Evolutionary conservation across 2,113 vertebrate genomes (phyloP).

Genomic region (Australoheros scitulus): DNA sequence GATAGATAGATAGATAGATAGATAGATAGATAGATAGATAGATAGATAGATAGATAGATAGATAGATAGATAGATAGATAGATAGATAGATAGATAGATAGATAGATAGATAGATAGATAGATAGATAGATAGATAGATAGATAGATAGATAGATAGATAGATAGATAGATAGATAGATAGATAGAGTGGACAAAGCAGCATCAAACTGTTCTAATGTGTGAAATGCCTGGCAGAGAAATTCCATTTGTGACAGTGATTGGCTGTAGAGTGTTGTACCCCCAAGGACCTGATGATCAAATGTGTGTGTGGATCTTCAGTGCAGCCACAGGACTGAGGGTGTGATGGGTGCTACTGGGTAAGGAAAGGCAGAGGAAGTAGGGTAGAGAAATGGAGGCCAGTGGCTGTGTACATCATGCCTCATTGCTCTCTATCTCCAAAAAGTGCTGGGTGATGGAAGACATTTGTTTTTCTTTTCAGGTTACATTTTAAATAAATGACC

Average conservation of each 20-base stretch:
- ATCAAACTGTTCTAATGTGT: constrained; percentile 22
- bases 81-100: too few species aligned
- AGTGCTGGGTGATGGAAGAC: neutral
- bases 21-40: too few species aligned
- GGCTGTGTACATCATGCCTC: neutral
- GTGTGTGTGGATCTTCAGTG: constrained; percentile 33
- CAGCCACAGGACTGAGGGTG: neutral
- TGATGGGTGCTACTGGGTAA: neutral
- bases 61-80: too few species aligned
- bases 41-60: too few species aligned
- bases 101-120: neutral
- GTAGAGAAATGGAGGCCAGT: neutral
- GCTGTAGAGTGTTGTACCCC: constrained; percentile 28
- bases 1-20: too few species aligned
- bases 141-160: neutral
- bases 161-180: neutral
- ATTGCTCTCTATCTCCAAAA: neutral
- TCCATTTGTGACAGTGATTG: constrained; percentile 46
- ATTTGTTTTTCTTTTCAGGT: constrained; percentile 6
- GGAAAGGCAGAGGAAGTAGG: neutral
- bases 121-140: neutral
- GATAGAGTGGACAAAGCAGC: neutral
- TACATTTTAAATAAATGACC: constrained; percentile 5
- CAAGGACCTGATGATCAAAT: constrained; percentile 30
- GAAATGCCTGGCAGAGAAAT: constrained; percentile 40